Conservation (phyloP, 1,140 invertebrate species). For the Heliconius nattereri region DNA sequence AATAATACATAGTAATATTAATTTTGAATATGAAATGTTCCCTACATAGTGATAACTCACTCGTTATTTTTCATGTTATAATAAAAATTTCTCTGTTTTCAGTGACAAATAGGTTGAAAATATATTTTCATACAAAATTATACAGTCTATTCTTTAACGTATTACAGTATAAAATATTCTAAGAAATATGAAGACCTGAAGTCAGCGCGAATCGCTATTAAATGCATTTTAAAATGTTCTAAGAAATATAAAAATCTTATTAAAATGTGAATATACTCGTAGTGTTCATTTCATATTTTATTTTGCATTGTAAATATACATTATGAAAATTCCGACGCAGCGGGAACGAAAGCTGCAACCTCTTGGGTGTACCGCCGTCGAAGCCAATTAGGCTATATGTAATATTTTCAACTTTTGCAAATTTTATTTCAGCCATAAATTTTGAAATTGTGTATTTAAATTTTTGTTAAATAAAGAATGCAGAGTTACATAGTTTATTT, state of each 20-base stretch:
- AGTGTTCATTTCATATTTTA: slow-evolving; percentile 16
- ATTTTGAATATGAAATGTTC: too few relatives aligned
- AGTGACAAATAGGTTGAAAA: too few relatives aligned
- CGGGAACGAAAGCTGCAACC: slow-evolving; percentile 12
- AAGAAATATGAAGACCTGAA: background rate
- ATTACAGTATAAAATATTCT: background rate
- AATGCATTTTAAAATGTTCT: background rate
- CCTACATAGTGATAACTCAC: too few relatives aligned
- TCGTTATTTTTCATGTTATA: too few relatives aligned
- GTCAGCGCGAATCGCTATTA: background rate
- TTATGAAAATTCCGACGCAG: slow-evolving; percentile 18
- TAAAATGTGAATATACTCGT: slow-evolving; percentile 9
- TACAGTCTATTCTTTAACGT: background rate
- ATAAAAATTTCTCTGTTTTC: too few relatives aligned
- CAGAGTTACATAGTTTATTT: background rate
- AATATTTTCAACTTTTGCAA: background rate
- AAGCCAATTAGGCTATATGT: slow-evolving; percentile 18
- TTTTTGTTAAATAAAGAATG: background rate
- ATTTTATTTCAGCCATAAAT: slow-evolving; percentile 9
- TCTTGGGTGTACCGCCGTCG: slow-evolving; percentile 14
- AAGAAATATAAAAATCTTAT: slow-evolving; percentile 19
- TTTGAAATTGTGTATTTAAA: background rate
- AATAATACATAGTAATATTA: too few relatives aligned
- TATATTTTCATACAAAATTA: too few relatives aligned
- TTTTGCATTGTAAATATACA: slow-evolving; percentile 19